Conservation (phyloP, 30 jellyfish, hydroid and myxozoan species). For the Mastigias papua region DNA sequence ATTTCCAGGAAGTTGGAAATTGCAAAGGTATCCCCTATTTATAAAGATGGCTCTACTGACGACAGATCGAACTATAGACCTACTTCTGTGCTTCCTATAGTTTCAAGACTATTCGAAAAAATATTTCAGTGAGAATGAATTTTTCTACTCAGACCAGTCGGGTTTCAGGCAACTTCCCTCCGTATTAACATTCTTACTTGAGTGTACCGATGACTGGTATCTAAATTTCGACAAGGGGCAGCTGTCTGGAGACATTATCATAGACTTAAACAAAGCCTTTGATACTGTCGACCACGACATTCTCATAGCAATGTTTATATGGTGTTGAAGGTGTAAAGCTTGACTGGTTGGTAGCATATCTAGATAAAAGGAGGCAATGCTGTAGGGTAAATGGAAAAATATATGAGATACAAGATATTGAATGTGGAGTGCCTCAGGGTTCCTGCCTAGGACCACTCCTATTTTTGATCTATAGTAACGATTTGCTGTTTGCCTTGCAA, state of each 20-base stretch:
- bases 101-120: neutral
- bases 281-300: no score
- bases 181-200: neutral
- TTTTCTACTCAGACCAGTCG: no score
- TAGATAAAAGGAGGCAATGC: no score
- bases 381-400: no score
- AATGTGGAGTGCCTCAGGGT: no score
- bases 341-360: neutral
- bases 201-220: slow-evolving; percentile 11
- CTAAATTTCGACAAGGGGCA: no score
- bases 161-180: slow-evolving; percentile 10
- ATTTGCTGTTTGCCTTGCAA: slow-evolving; percentile 4
- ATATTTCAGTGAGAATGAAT: no score
- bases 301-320: neutral
- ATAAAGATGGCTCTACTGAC: no score
- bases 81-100: no score
- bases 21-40: neutral
- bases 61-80: no score
- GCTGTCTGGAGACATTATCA: slow-evolving; percentile 1
- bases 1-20: neutral
- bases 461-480: neutral
- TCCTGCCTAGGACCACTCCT: neutral
- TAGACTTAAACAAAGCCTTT: no score
- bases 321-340: neutral
- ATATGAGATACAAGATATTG: no score